Percentiles rank a stretch among this genome's conserved stretches.
These are phyloP conservation scores for Tricholauxania praeusta DNA, from an alignment of 2,888 invertebrate genomes.

Conservation along the genomic window DNA sequence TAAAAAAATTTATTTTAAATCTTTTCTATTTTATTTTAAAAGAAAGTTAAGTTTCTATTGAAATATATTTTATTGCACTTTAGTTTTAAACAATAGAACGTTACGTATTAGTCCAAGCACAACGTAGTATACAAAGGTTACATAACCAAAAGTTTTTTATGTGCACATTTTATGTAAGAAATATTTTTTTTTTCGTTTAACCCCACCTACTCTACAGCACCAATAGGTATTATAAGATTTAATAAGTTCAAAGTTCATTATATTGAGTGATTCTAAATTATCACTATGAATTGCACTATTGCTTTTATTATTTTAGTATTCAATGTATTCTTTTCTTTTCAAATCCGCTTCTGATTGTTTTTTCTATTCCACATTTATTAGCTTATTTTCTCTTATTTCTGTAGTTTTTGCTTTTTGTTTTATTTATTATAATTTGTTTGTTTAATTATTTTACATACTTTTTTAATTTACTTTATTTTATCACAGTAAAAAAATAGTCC, in stretches of 20 bases:
- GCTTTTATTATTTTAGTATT: not conserved
- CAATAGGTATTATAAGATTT: not conserved
- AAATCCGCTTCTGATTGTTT: not conserved
- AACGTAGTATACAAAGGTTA: too few relatives aligned
- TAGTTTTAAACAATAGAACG: too few relatives aligned
- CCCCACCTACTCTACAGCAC: conserved; percentile 1
- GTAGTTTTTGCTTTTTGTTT: conserved; percentile 30
- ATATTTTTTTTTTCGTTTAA: too few relatives aligned
- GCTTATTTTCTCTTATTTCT: not conserved
- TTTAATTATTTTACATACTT: conserved; percentile 56
- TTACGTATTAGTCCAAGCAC: too few relatives aligned
- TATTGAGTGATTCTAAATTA: too few relatives aligned
- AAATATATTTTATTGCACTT: not conserved
- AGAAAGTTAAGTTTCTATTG: not conserved
- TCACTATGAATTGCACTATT: too few relatives aligned
- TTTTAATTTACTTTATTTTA: conserved; percentile 55
- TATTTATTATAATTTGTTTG: conserved; percentile 31
- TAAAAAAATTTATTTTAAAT: too few relatives aligned
- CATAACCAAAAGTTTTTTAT: too few relatives aligned
- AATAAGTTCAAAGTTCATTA: not conserved
- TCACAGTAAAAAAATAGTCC: conserved; percentile 61
- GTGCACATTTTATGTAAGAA: too few relatives aligned
- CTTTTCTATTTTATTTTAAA: too few relatives aligned
- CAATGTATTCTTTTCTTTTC: not conserved
- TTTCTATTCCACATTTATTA: not conserved